phyloP scores from a whole-genome alignment of 2,113 vertebrate genomes.

The Phycodurus eques region DNA sequence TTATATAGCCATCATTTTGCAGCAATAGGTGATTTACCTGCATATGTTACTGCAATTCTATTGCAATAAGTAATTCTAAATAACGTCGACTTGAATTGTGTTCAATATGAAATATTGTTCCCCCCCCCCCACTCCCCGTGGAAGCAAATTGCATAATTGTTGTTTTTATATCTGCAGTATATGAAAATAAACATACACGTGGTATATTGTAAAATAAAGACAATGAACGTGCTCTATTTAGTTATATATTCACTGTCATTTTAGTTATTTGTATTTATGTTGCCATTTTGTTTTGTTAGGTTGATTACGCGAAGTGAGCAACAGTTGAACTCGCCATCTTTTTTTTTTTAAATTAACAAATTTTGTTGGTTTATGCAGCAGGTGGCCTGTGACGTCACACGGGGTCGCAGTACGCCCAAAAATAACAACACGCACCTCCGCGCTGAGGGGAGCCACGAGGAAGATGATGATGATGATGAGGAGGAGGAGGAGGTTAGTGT shows the following conservation, averaged over 20 bases:
- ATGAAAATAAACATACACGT: no score
- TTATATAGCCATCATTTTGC: not conserved
- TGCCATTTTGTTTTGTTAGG: not conserved
- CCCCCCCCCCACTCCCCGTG: no score
- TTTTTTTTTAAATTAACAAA: no score
- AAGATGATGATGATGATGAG: not conserved
- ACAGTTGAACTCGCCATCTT: no score
- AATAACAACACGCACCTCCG: constrained; percentile 69
- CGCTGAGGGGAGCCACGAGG: constrained; percentile 34
- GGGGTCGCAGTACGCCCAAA: constrained; percentile 75
- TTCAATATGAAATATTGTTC: not conserved
- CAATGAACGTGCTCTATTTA: no score
- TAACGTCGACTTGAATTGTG: not conserved
- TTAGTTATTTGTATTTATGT: not conserved
- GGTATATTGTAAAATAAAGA: no score
- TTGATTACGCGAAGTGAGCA: no score
- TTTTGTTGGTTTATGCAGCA: constrained; percentile 80
- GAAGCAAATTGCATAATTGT: no score
- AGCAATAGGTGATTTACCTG: not conserved
- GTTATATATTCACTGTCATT: no score
- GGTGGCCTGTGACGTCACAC: constrained; percentile 87
- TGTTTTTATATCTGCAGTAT: no score
- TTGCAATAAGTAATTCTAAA: not conserved
- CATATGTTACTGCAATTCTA: not conserved
- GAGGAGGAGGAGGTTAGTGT: not conserved